Evolutionary conservation across 2,888 invertebrate genomes (phyloP), one percentile per base, ranked within the genome.

Genomic region (Drosophila neonasuta): DNA sequence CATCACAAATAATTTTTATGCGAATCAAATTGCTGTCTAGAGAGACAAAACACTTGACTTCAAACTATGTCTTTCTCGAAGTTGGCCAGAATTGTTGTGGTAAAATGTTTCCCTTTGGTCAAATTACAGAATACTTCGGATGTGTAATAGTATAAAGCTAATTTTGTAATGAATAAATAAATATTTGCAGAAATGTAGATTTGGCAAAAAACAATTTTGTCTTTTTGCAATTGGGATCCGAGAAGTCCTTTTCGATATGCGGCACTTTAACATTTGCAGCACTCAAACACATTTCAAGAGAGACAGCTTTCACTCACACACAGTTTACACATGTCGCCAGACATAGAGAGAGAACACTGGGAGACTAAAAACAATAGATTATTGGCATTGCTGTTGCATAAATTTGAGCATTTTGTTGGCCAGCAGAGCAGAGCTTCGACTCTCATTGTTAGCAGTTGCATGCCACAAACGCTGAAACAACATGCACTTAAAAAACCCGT

Each of bases 391-490:
- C 67, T 68, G 69, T 83, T 83, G 88, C 86, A 87, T 81, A 87
- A 86, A 81, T 83, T 83, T 86, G 54, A 66, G 68, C 68, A 69
- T 66, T 81, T 65, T 67, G 69, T 62, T 56, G 55, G 62, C 69
- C 60, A 32, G 46, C 60, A 32, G 46, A 45, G 46, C 58, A 15
- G 65, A 69, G 65, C 57, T 36, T 54, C 51, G 62, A 62, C 58
- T 68, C 65, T 34, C n/a, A 54, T 75, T 70, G 71, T 56, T 71
- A 54, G 74, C 63, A 78, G 84, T 68, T 80, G 78, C 79, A 88
- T 86, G 88, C 88, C 85, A 73, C 88, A 86, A 88, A 64, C 87
- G 88, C 82, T 84, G 64, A 84, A 86, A 78, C 87, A 88, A 88
- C 88, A 83, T 86, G 81, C 87, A 80, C 78, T 84, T 76, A 42